Evolutionary conservation across 92 coral and sea anemone species (phyloP).

Genomic region (Porites rus): DNA sequence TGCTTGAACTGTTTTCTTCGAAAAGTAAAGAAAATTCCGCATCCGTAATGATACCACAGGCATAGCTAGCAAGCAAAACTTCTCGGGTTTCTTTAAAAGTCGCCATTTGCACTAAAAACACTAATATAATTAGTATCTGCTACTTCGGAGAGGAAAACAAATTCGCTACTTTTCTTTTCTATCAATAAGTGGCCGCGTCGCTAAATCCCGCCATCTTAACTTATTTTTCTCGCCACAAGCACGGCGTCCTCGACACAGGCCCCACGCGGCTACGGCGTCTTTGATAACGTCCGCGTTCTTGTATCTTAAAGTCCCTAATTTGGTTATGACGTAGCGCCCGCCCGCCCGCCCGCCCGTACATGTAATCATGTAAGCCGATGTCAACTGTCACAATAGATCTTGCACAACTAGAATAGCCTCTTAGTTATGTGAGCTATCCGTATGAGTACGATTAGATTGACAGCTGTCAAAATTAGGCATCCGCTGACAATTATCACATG

Average conservation of each 20-base stretch:
- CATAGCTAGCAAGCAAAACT: constrained; percentile 33
- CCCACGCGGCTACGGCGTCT: neutral
- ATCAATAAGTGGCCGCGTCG: constrained; percentile 12
- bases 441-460: too few relatives aligned
- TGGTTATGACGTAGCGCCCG: too few relatives aligned
- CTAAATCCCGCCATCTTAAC: constrained; percentile 39
- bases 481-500: too few relatives aligned
- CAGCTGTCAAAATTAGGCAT: too few relatives aligned
- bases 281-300: too few relatives aligned
- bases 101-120: constrained; percentile 22
- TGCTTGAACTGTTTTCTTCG: constrained; percentile 40
- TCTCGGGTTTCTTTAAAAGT: constrained; percentile 42
- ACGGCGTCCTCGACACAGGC: constrained; percentile 36
- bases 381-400: too few relatives aligned
- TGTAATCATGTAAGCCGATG: too few relatives aligned
- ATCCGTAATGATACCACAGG: constrained; percentile 24
- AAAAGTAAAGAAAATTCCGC: constrained; percentile 52
- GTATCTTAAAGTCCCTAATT: too few relatives aligned
- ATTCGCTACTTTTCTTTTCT: constrained; percentile 13
- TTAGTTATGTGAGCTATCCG: too few relatives aligned
- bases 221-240: constrained; percentile 27
- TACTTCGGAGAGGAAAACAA: constrained; percentile 4
- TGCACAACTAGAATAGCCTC: too few relatives aligned
- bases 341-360: too few relatives aligned
- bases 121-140: neutral